phyloP scores from a whole-genome alignment of 2,888 invertebrate species.

The Pinctada fucata region DNA sequence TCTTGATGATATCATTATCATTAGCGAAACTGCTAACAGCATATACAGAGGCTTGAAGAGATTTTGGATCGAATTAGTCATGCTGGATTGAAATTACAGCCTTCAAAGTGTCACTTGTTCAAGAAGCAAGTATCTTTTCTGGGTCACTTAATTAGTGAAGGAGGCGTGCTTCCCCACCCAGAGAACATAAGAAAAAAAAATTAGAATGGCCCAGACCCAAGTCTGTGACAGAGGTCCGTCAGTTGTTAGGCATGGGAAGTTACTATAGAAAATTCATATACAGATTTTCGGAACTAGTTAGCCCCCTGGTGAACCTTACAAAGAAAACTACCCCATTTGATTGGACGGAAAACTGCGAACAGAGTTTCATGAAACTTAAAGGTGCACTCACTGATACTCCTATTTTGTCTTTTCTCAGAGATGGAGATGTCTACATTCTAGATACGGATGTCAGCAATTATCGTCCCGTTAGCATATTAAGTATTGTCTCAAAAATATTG shows the following conservation, averaged over 20 bases:
- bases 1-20: conserved; percentile 39
- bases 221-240: conserved; percentile 13
- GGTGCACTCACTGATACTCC: conserved; percentile 21
- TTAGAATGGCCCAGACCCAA: conserved; percentile 16
- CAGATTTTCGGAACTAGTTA: conserved; percentile 11
- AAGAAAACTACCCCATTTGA: conserved; percentile 20
- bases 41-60: conserved; percentile 28
- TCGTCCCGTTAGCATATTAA: no score
- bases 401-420: conserved; percentile 38
- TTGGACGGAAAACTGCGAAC: conserved; percentile 9
- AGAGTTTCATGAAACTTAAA: conserved; percentile 36
- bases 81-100: conserved; percentile 40
- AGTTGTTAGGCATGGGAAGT: conserved; percentile 20
- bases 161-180: conserved; percentile 8
- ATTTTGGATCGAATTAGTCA: conserved; percentile 32
- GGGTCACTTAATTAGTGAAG: conserved; percentile 34
- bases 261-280: conserved; percentile 29
- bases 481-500: no score
- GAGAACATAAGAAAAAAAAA: conserved; percentile 11
- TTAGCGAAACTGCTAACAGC: conserved; percentile 17
- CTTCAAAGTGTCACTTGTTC: conserved; percentile 40
- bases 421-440: conserved; percentile 32
- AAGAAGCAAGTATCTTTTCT: conserved; percentile 37
- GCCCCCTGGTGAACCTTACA: conserved; percentile 12
- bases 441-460: conserved; percentile 33